phyloP scores from a whole-genome alignment of 2,797 vertebrate species.

The Acrossocheilus wenchowensis region DNA sequence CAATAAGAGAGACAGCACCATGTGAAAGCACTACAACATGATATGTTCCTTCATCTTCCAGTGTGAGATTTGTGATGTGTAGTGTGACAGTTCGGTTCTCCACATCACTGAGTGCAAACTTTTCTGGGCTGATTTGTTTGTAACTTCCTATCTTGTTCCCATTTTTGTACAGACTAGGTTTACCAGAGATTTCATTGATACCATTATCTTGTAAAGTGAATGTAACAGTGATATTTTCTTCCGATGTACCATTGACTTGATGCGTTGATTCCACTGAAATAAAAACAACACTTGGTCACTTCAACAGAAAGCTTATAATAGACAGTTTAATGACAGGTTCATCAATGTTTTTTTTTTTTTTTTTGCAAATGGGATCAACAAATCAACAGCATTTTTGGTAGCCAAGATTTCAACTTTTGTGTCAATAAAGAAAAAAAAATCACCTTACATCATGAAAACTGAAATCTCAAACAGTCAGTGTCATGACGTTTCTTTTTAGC shows the following conservation, averaged over 20 bases:
- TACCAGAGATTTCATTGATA: neutral
- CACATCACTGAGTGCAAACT: slow-evolving; percentile 17
- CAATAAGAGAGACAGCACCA: neutral
- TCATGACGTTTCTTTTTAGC: neutral
- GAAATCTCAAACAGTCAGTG: neutral
- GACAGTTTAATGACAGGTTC: neutral
- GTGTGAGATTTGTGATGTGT: slow-evolving; percentile 37
- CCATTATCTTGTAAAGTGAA: slow-evolving; percentile 40
- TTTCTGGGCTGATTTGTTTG: neutral
- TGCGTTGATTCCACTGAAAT: slow-evolving; percentile 26
- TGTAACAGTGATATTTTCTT: neutral
- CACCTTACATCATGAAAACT: neutral
- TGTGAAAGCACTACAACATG: neutral
- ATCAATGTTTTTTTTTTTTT: neutral
- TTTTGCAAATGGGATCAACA: neutral
- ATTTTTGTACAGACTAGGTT: slow-evolving; percentile 33
- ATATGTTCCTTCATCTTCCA: slow-evolving; percentile 48
- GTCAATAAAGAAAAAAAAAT: no score
- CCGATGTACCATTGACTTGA: slow-evolving; percentile 8
- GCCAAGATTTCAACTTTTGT: neutral
- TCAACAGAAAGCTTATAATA: neutral
- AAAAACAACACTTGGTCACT: slow-evolving; percentile 23
- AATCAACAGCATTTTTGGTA: neutral
- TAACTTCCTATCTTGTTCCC: neutral
- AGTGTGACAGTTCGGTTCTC: neutral